phyloP scores from a whole-genome alignment of 1,140 invertebrate species.

The Brachionus calyciflorus region DNA sequence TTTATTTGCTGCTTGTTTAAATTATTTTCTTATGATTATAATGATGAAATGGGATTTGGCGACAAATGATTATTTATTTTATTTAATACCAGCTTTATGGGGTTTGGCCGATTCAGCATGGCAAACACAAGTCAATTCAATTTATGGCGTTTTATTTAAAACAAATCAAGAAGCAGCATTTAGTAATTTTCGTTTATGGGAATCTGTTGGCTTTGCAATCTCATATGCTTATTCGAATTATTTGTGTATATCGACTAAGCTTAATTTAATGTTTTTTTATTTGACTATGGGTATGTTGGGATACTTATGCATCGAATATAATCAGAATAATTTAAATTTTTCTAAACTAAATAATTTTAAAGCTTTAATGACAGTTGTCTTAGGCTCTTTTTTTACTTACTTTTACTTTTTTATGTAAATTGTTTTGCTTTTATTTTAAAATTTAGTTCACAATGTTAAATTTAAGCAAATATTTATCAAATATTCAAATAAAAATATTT shows the following conservation, averaged over 20 bases:
- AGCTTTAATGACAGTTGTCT: not conserved
- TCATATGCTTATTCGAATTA: slow-evolving; percentile 75
- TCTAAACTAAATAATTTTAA: not conserved
- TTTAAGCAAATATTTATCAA: too few relatives aligned
- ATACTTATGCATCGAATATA: not conserved
- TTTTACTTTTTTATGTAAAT: not conserved
- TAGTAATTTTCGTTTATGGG: slow-evolving; percentile 86
- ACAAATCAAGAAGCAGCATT: slow-evolving; percentile 90
- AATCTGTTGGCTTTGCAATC: slow-evolving; percentile 85
- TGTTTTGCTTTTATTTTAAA: not conserved
- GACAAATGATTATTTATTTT: slow-evolving; percentile 75
- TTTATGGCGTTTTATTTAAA: slow-evolving; percentile 84
- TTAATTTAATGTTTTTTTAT: slow-evolving; percentile 73
- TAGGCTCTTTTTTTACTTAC: not conserved
- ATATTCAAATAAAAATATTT: too few relatives aligned
- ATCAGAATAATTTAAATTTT: not conserved
- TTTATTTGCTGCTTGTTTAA: slow-evolving; percentile 65
- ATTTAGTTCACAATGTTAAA: too few relatives aligned
- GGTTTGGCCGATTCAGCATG: slow-evolving; percentile 81
- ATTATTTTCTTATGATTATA: slow-evolving; percentile 49
- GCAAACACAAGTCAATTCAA: slow-evolving; percentile 89
- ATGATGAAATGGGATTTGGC: slow-evolving; percentile 71
- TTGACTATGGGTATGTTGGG: not conserved
- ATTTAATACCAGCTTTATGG: slow-evolving; percentile 82
- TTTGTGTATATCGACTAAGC: slow-evolving; percentile 80